Base-by-base conservation (phyloP, 2,113 vertebrate species). In the Falco punctatus region DNA sequence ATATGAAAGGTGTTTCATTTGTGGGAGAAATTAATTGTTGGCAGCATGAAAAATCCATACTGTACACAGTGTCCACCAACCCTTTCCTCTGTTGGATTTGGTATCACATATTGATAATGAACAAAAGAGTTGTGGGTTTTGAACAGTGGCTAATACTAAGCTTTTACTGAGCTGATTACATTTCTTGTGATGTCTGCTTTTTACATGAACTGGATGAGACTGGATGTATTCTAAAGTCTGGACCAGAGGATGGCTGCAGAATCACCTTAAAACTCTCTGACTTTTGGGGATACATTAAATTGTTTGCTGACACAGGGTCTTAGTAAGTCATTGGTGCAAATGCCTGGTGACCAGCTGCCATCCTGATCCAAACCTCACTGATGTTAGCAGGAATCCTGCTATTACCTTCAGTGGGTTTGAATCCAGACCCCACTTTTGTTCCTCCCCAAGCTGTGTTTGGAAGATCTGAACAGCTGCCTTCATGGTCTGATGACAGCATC, bases 1-100 rank as follows among this genome's bases (percentile, higher is more conserved):
- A 96, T 96, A 96, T 94, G 94, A 97, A 98, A 98, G 95, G 95
- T 97, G 92, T 97, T 98, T 98, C 88, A 97, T 97, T 98, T 98
- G 95, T 97, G 92, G 92, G 78, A 92, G 75, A 98, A 98, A 97
- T 98, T 97, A 97, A 97, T 97, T 96, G 92, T 88, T 97, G 94
- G 64, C 92, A 95, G 88, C 91, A 94, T 94, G 96, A 97, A 98
- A 97, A 97, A 97, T 96, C 94, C 91, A 93, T 94, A 67, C 8
- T 3, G 33, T 88, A 73, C 13, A 64, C 21, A 58, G 11, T 33
- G 74, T 95, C 85, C 80, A 88, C 28, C 17, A 88, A 27, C 5
- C 4, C 48, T 88, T 81, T 96, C 92, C 70, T 91, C 69, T 81
- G 58, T 46, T 94, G 69, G 52, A 92, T 96, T 83, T 72, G 57